phyloP scores from a whole-genome alignment of 2,113 vertebrate genomes.

The Alexandromys fortis region DNA sequence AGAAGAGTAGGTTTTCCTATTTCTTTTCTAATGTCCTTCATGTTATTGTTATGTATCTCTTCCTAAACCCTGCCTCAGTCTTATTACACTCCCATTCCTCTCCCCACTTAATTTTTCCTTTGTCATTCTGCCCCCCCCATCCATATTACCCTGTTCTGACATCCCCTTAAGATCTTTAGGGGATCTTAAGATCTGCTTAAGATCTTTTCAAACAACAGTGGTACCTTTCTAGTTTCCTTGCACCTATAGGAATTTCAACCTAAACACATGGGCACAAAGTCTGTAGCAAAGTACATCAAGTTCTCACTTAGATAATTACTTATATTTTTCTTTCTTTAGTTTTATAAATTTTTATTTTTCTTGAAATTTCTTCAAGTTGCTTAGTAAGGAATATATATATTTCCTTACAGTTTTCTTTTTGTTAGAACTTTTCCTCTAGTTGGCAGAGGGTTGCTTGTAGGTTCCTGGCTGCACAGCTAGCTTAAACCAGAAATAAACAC shows the following conservation, averaged over 20 bases:
- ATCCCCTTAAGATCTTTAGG: background rate
- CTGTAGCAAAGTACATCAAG: background rate
- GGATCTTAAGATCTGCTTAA: background rate
- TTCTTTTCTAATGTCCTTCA: background rate
- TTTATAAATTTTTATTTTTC: background rate
- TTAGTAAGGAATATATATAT: no score
- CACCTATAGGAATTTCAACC: background rate
- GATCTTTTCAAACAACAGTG: background rate
- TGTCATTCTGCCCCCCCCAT: accelerated
- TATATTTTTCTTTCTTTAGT: background rate
- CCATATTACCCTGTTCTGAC: background rate
- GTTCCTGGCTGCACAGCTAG: no score
- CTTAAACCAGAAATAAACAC: no score
- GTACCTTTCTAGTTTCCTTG: background rate
- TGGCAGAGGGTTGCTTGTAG: no score
- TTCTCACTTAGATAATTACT: background rate
- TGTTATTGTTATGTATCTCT: background rate
- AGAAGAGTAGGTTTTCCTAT: background rate
- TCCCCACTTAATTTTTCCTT: background rate
- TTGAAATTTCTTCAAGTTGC: no score
- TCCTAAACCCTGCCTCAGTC: background rate
- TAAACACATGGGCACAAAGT: background rate
- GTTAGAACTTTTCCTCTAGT: no score
- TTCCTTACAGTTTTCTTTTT: no score
- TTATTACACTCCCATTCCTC: background rate